These are phyloP conservation scores for Arrhopalites spinosus DNA, from an alignment of 2,888 invertebrate species.

Conservation along the genomic window DNA sequence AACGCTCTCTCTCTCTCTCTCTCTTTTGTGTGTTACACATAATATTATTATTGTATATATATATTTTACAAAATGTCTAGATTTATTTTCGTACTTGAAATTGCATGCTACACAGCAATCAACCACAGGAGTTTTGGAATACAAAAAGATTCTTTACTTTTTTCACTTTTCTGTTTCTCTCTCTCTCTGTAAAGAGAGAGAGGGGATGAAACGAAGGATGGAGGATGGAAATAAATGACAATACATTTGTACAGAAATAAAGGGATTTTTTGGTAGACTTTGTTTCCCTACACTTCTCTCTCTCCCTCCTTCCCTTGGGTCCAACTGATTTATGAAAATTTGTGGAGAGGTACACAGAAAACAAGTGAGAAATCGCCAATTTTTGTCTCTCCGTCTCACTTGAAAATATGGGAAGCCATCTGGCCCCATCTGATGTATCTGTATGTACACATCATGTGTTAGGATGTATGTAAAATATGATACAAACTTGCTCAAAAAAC, in stretches of 20 bases:
- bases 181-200: too few species aligned
- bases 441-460: neutral
- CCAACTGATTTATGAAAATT: constrained; percentile 32
- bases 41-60: too few species aligned
- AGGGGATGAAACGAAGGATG: neutral
- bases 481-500: neutral
- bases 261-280: constrained; percentile 22
- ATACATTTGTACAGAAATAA: constrained; percentile 5
- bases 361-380: constrained; percentile 35
- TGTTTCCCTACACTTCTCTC: neutral
- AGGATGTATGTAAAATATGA: neutral
- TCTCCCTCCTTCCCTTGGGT: constrained; percentile 23
- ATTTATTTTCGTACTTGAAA: too few species aligned
- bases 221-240: constrained; percentile 1
- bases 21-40: too few species aligned
- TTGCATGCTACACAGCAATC: too few species aligned
- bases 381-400: constrained; percentile 3
- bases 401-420: constrained; percentile 16
- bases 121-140: too few species aligned
- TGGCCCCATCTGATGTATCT: neutral
- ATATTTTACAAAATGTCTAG: too few species aligned
- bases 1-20: too few species aligned
- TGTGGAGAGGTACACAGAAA: constrained; percentile 25
- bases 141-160: too few species aligned
- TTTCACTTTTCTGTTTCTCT: too few species aligned